Evolutionary conservation across 1,140 invertebrate species (phyloP).

Genomic region (Heliconius hewitsoni): DNA sequence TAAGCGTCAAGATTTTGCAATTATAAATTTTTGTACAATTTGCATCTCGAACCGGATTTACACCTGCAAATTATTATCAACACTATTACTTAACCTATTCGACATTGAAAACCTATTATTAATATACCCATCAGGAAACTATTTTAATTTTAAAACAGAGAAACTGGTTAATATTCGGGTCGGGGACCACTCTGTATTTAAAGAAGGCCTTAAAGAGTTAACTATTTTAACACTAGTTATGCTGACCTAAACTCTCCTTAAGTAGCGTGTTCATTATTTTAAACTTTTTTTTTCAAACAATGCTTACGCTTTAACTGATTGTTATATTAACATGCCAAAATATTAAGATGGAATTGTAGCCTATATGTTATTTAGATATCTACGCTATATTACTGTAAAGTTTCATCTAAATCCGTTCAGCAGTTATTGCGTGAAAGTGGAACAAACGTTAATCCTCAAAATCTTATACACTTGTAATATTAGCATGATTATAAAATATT

Average conservation of each 20-base stretch:
- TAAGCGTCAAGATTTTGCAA: not conserved
- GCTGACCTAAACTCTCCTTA: not conserved
- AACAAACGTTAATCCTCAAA: too few species aligned
- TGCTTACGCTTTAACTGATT: too few species aligned
- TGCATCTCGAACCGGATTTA: not conserved
- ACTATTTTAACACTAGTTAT: not conserved
- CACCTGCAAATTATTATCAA: not conserved
- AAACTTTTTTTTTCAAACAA: too few species aligned
- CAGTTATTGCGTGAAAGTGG: too few species aligned
- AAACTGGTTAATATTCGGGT: conserved; percentile 9
- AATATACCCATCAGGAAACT: not conserved
- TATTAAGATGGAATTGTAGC: too few species aligned
- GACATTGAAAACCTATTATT: not conserved
- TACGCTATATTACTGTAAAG: too few species aligned
- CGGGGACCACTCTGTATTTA: not conserved
- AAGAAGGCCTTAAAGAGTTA: not conserved
- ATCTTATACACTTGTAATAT: not conserved
- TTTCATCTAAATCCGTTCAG: too few species aligned
- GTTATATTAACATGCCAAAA: too few species aligned
- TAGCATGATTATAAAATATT: too few species aligned
- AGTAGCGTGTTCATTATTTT: not conserved
- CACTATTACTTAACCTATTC: conserved; percentile 14
- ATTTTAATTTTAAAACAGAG: not conserved
- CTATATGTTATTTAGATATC: too few species aligned
- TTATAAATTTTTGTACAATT: not conserved